Conservation (phyloP, 64 coral and sea anemone genomes). For the Stylophora pistillata region DNA sequence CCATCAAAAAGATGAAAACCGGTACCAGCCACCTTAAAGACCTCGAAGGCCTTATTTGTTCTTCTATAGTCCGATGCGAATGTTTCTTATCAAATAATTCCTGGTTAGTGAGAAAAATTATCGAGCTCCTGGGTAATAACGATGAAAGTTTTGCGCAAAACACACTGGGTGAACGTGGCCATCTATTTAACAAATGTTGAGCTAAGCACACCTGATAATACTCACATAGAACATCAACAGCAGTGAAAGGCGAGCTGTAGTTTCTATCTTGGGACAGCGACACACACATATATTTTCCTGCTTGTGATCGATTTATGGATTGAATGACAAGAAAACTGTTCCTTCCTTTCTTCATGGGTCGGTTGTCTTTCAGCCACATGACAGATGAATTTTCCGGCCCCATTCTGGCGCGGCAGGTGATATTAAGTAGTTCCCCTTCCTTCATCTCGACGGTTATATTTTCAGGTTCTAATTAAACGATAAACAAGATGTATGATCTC, state of each 20-base stretch:
- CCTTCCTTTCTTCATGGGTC: neutral
- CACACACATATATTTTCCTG: slow-evolving; percentile 1
- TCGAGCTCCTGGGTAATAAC: no score
- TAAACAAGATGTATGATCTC: neutral
- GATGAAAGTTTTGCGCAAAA: no score
- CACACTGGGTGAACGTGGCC: no score
- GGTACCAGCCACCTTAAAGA: no score
- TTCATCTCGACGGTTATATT: neutral
- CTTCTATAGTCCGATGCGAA: no score
- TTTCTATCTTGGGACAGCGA: neutral
- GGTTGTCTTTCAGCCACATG: neutral
- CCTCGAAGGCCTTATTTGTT: no score
- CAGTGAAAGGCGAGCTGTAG: neutral
- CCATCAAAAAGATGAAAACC: no score
- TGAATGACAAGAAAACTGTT: neutral
- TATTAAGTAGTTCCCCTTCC: slow-evolving; percentile 2
- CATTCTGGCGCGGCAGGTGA: neutral
- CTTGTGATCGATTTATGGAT: slow-evolving; percentile 6
- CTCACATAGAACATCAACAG: slow-evolving; percentile 33
- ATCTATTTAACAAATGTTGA: no score
- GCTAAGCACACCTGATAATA: neutral
- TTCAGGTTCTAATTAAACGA: neutral
- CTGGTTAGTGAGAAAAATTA: no score
- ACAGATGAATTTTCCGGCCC: neutral
- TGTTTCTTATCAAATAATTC: no score